Base-by-base conservation (phyloP, 2,888 invertebrate genomes). In the Cheilosia urbana region DNA sequence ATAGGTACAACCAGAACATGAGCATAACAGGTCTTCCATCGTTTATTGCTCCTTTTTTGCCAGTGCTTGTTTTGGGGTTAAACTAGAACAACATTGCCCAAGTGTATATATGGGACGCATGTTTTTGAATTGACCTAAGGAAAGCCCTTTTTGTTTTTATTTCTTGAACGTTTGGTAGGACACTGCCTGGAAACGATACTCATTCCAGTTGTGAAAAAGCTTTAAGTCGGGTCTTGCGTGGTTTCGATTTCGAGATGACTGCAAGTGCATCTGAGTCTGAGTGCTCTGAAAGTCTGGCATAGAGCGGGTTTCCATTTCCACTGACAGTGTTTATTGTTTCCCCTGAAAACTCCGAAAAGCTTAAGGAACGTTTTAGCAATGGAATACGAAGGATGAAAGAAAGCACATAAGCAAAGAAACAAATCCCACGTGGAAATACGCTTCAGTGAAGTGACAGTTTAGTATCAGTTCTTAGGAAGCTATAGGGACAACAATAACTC, bases 41-140 rank as follows among this genome's bases (percentile, higher is more conserved):
- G 57, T 81, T 69, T 69, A 69, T 57, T 27, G 30, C 37, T 65
- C 34, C 60, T 45, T 49, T 60, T 47, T 37, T 55, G 15, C 45
- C 27, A 27, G 7, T 65, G 13, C 76, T 81, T 60, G 60, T 62
- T 75, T 80, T 62, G 58, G 45, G 85, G 85, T 85, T 81, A 85
- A 85, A 72, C 66, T 77, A 81, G 58, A 66, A 68, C 72, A 85
- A 76, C 81, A 81, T 58, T 76, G 62, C 81, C 72, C 63, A 62
- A 81, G 76, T 58, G 68, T 45, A 62, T 66, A 58, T 40, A 47
- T 7, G 55, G 47, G 72, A 81, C 81, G 77, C 81, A 81, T 85
- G 85, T 80, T 85, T 85, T 77, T 69, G 80, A 85, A 71, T 71
- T 85, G 76, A 85, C 85, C 85, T 68, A 75, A 80, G 69, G 47